A percentile compares a stretch with the other conserved stretches of the same genome.
Evolutionary conservation across 2,888 invertebrate genomes (phyloP).

Genomic region (Drosophila mulleri): DNA sequence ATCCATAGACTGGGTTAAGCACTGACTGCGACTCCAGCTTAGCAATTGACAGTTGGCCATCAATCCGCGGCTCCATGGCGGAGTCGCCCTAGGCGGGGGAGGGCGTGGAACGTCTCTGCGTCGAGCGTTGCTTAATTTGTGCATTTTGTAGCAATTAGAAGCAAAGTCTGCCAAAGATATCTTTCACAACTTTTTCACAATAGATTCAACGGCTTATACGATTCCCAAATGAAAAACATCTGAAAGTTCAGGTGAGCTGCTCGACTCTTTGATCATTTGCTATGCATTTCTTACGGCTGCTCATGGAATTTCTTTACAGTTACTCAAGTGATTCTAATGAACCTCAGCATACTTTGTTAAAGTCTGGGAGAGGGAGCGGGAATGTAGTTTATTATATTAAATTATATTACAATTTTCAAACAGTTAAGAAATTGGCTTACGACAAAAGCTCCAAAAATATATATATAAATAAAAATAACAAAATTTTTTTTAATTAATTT

Average conservation of each 20-base stretch:
- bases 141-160: slow-evolving; percentile 61
- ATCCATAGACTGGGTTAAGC: slow-evolving; percentile 69
- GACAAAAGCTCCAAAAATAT: no score
- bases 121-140: slow-evolving; percentile 61
- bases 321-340: background rate
- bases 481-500: no score
- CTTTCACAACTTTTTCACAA: slow-evolving; percentile 41
- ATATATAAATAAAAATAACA: no score
- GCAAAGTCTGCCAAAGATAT: slow-evolving; percentile 36
- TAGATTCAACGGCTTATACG: slow-evolving; percentile 27
- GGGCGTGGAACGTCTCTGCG: background rate
- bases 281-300: background rate
- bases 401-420: no score
- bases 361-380: no score
- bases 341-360: background rate
- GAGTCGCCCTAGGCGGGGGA: background rate
- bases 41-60: slow-evolving; percentile 74
- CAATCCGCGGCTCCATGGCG: slow-evolving; percentile 44
- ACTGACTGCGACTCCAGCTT: slow-evolving; percentile 63
- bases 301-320: background rate
- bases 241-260: slow-evolving; percentile 25
- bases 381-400: no score
- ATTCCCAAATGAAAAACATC: background rate
- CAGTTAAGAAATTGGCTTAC: no score
- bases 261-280: slow-evolving; percentile 7